Base-by-base conservation (phyloP, 2,888 invertebrate species). In the Rotaria magnacalcarata region DNA sequence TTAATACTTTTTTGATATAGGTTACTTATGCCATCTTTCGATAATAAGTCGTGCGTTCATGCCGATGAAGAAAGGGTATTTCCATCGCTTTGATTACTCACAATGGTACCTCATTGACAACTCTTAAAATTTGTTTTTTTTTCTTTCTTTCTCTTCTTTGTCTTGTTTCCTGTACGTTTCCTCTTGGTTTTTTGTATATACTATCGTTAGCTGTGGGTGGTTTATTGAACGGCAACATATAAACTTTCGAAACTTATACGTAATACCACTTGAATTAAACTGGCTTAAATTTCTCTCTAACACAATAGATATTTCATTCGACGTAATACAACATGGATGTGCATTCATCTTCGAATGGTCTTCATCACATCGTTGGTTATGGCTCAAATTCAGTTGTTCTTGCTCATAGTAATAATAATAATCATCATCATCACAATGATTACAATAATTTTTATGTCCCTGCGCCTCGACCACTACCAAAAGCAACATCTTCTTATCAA, bases 351-450 rank as follows among this genome's bases (percentile, higher is more conserved):
- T 86, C 86, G 67, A 58, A 75, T 80, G 85, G 75, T 21, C 34
- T 85, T 24, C 74, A 86, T 60, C 56, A 86, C 52, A 56, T 56
- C 21, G 16, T 86, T 19, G 75, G 41, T 56, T 74, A 85, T 41
- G 67, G 85, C n/a, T 43, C 54, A 27, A 85, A 86, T 54, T 34
- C 75, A 47, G 85, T 58, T 60, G 84, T 86, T 43, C 11, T 67
- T 19, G 34, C 67, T 19, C 67, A 34, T 41, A 7, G 34, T 41
- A 34, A 67, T 34, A 34, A 67, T 84, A 41, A 84, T 47, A 11
- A 67, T 19, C 67, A 41, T 84, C 2, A 80, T 80, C 24, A 47
- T 47, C 27, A 43, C 14, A 24, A 43, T 10, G 3, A 84, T 43
- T 43, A 84, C 5, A 1, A 21, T 43, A 41, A 21, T n/a, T 21